Base-by-base conservation (phyloP, 2,113 vertebrate genomes). In the Nannobrachium achirus region DNA sequence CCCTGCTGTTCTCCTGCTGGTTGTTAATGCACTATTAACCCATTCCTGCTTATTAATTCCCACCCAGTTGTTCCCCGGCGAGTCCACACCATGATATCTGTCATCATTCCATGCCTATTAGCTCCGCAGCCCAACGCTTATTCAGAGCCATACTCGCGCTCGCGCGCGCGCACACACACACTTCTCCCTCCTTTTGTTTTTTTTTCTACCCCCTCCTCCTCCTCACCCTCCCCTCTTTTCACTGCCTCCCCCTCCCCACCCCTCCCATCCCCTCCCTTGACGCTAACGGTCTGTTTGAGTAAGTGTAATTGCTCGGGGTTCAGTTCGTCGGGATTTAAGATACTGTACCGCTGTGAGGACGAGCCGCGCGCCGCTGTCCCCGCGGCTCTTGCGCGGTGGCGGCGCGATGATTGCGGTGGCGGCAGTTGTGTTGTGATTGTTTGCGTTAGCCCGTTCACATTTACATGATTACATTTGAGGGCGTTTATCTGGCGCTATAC, bases 11-110 rank as follows among this genome's bases (percentile, higher is more conserved):
- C 93, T 93, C 94, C 94, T 96, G 92, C 94, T 96, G 98, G 94
- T 94, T 96, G 94, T 97, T 97, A 97, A 96, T 98, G 96, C 95
- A 89, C 96, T 97, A 96, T 98, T 98, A 99, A 98, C 96, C 97
- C 96, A 97, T 97, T 97, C 94, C 94, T 96, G 94, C 96, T 96
- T 98, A 97, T 98, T 98, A 98, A 98, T 98, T 96, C 94, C 95
- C 93, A 96, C 95, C 94, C 95, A 94, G 95, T 95, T 95, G 96
- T 95, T 94, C 93, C 86, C 86, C 91, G 83, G 73, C 55, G 71
- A 33, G 25, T 89, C 88, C 87, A 89, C 88, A 88, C 89, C 81
- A 82, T 93, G 93, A 95, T 94, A 95, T 95, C 94, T 95, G 93
- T 96, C 96, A 98, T 95, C 94, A 90, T 88, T 86, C 85, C 69